Percentiles rank a stretch among this genome's conserved stretches.
Evolutionary conservation across 2,797 vertebrate genomes (phyloP).

Genomic region (Gobio occitaniae): DNA sequence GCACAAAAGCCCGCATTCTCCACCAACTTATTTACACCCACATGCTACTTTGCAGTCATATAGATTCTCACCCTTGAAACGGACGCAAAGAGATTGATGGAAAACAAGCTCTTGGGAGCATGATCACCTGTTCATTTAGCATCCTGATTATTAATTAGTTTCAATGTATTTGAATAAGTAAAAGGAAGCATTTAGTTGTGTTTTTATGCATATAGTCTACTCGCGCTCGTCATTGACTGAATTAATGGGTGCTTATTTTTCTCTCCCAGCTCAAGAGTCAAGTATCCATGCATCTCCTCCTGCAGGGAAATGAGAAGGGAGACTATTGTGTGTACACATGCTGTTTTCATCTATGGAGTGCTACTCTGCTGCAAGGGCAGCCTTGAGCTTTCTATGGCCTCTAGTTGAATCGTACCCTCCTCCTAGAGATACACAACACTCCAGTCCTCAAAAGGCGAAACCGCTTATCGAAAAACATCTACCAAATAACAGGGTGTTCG

Average conservation of each 20-base stretch:
- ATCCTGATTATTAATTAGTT: constrained; percentile 38
- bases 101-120: constrained; percentile 22
- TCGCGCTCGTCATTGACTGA: neutral
- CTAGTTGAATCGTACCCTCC: neutral
- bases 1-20: constrained; percentile 41
- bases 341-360: constrained; percentile 41
- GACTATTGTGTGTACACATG: constrained; percentile 33
- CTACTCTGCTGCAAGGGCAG: constrained; percentile 34
- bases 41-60: constrained; percentile 32
- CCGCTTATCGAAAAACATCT: neutral
- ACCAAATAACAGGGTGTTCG: neutral
- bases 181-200: constrained; percentile 27
- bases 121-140: constrained; percentile 29
- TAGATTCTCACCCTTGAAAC: constrained; percentile 38
- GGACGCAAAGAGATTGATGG: constrained; percentile 16
- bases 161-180: constrained; percentile 41
- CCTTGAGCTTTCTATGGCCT: constrained; percentile 46
- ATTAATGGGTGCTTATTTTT: constrained; percentile 34
- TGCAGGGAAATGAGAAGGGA: constrained; percentile 38
- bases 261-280: constrained; percentile 42
- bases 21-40: constrained; percentile 44
- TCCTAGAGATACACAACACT: neutral
- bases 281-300: constrained; percentile 40
- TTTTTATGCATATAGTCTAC: constrained; percentile 12
- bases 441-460: constrained; percentile 1